A percentile compares a stretch with the other conserved stretches of the same genome.
Evolutionary conservation across 2,888 invertebrate genomes (phyloP).

Genomic region (Harmothoe impar): DNA sequence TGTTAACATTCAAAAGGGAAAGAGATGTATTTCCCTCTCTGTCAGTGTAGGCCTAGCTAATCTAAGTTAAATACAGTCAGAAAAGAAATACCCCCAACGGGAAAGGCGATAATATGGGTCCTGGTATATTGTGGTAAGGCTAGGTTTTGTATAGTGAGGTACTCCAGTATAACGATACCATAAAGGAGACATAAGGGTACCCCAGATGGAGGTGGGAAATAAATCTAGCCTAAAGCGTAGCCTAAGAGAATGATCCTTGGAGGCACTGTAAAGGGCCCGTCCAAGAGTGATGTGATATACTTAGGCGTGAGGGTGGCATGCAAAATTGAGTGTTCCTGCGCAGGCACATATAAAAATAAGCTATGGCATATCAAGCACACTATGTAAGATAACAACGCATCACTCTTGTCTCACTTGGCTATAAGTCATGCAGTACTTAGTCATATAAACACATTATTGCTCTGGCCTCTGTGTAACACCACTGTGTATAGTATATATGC

Average conservation of each 20-base stretch:
- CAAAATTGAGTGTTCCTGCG: too few relatives aligned
- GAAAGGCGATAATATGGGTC: not conserved
- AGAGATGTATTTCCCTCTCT: not conserved
- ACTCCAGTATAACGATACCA: not conserved
- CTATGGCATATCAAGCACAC: not conserved
- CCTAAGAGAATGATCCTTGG: not conserved
- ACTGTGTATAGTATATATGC: too few relatives aligned
- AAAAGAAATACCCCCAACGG: not conserved
- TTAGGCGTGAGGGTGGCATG: not conserved
- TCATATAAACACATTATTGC: not conserved
- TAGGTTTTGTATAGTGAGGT: not conserved
- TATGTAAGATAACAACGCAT: not conserved
- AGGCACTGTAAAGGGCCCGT: not conserved
- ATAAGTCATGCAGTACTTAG: conserved; percentile 22
- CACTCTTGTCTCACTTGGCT: not conserved
- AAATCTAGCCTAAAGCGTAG: too few relatives aligned
- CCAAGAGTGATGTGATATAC: not conserved
- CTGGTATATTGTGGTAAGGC: not conserved
- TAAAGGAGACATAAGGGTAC: not conserved
- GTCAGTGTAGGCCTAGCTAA: conserved; percentile 6
- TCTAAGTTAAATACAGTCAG: not conserved
- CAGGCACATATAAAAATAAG: not conserved
- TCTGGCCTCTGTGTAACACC: too few relatives aligned
- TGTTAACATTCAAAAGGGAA: not conserved
- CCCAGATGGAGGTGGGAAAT: too few relatives aligned